phyloP scores from a whole-genome alignment of 2,888 invertebrate genomes.

The Philaethria dido region DNA sequence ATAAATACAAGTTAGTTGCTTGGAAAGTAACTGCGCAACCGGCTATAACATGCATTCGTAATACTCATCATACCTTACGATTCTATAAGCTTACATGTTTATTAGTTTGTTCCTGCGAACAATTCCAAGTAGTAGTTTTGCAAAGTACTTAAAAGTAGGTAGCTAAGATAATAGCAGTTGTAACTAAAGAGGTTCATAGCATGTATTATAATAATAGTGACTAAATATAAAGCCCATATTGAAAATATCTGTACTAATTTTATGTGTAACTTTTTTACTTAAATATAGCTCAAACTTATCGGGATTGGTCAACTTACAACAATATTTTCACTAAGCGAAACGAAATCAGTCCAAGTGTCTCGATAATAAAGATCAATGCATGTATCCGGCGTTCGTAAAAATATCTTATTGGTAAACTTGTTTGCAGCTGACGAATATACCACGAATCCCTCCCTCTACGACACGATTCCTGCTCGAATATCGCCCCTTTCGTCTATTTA shows the following conservation, averaged over 20 bases:
- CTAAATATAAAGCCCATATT: not conserved
- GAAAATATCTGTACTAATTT: not conserved
- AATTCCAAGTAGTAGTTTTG: conserved; percentile 26
- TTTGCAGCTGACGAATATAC: conserved; percentile 46
- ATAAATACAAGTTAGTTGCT: conserved; percentile 52
- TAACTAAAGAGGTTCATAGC: not conserved
- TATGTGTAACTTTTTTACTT: not conserved
- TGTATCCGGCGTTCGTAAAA: conserved; percentile 54
- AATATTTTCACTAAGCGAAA: conserved; percentile 19
- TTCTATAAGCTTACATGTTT: conserved; percentile 41
- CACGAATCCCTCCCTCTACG: conserved; percentile 38
- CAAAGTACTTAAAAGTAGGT: conserved; percentile 12
- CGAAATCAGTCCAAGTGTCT: conserved; percentile 32
- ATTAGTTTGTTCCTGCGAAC: conserved; percentile 30
- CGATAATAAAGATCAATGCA: conserved; percentile 47
- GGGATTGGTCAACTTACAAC: not conserved
- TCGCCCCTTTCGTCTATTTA: conserved; percentile 48
- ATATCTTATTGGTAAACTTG: conserved; percentile 46
- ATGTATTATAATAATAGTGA: not conserved
- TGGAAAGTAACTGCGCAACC: conserved; percentile 46
- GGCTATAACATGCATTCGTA: conserved; percentile 43
- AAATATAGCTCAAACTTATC: too few species aligned
- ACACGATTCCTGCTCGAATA: conserved; percentile 48
- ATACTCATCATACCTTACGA: conserved; percentile 43
- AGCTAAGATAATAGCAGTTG: not conserved